Evolutionary conservation across 1,140 invertebrate species (phyloP).

Genomic region (Trinorchestia longiramus): DNA sequence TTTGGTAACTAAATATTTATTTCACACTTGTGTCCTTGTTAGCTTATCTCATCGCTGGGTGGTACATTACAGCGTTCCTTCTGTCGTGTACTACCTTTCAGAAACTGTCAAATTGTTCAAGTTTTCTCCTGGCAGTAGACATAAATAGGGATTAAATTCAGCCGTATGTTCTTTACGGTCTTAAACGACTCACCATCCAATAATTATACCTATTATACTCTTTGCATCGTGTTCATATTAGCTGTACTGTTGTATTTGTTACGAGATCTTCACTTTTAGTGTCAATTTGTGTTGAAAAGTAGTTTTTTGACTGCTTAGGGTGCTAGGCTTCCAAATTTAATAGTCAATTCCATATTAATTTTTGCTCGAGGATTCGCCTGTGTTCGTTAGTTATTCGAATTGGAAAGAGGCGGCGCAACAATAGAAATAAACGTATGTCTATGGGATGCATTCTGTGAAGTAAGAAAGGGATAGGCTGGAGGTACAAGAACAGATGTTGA

Average conservation of each 20-base stretch:
- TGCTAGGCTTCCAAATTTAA: too few relatives aligned
- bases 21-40: neutral
- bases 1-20: neutral
- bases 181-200: neutral
- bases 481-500: neutral
- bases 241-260: too few relatives aligned
- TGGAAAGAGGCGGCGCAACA: neutral
- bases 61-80: neutral
- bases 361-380: neutral
- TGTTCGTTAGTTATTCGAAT: neutral
- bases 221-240: neutral
- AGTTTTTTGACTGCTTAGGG: too few relatives aligned
- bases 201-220: neutral
- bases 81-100: neutral
- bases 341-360: neutral
- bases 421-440: too few relatives aligned
- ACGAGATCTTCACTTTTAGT: too few relatives aligned
- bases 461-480: neutral
- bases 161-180: too few relatives aligned
- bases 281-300: too few relatives aligned
- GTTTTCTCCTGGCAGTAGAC: too few relatives aligned
- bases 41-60: neutral
- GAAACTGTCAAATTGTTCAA: too few relatives aligned
- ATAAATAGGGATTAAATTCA: too few relatives aligned
- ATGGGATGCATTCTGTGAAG: neutral